These are phyloP conservation scores for Hermaeophaga mercurialis DNA, from an alignment of 2,888 invertebrate genomes.

Conservation along the genomic window DNA sequence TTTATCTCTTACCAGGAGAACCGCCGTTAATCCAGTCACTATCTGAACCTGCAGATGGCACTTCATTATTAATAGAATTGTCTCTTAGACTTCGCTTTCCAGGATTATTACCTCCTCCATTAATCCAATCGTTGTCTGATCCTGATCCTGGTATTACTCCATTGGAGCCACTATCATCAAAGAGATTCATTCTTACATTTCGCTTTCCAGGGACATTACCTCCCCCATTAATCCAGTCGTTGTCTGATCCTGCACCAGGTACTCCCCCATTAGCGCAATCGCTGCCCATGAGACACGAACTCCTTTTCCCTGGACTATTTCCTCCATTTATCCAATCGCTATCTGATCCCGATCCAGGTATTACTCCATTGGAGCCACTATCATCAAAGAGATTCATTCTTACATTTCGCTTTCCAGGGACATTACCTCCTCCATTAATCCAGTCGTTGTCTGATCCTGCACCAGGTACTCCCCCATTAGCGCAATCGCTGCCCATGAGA, in stretches of 20 bases:
- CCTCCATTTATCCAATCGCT: constrained; percentile 39
- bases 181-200: constrained; percentile 57
- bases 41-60: constrained; percentile 1
- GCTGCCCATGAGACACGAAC: constrained; percentile 57
- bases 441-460: constrained; percentile 51
- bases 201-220: constrained; percentile 41
- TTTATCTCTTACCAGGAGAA: constrained; percentile 37
- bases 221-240: constrained; percentile 37
- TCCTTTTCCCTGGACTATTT: constrained; percentile 39
- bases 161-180: constrained; percentile 63
- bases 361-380: constrained; percentile 59
- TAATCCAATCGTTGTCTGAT: constrained; percentile 40
- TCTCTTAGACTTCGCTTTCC: constrained; percentile 35
- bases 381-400: constrained; percentile 62
- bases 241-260: constrained; percentile 55
- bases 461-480: constrained; percentile 58
- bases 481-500: constrained; percentile 60
- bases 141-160: constrained; percentile 59
- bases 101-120: constrained; percentile 34
- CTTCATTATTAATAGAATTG: constrained; percentile 29
- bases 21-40: constrained; percentile 46
- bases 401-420: constrained; percentile 47
- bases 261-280: constrained; percentile 60
- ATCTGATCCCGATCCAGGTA: constrained; percentile 57
- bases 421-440: constrained; percentile 34